Evolutionary conservation across 2,113 vertebrate genomes (phyloP), one percentile per base, ranked within the genome.

Genomic region (Phylloscopus whistleri): DNA sequence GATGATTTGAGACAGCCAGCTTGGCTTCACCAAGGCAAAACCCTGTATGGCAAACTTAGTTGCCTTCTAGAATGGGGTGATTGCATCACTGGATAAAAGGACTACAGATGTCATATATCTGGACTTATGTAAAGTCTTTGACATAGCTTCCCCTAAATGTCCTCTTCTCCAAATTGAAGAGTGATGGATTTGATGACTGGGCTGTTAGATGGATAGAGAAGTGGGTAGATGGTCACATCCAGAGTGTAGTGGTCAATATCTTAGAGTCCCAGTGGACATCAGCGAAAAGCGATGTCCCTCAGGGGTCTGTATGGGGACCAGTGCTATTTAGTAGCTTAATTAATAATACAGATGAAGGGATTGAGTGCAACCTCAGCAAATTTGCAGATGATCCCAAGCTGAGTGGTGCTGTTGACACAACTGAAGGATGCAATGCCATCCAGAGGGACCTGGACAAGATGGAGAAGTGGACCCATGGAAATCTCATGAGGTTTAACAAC

Each of bases 271-370:
- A 28, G 13, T 17, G 33, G 44, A 33, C 9, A 11, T 33, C 31
- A 51, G 8, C 13, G 43, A 33, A n/a, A 58, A 33, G 2, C 19
- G 6, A 11, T 33, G 31, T 33, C 18, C 10, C 19, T 59, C 27
- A 59, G 21, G 21, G 7, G 6, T 9, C 17, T 12, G 3, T 31
- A 19, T 1, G 0, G 4, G 11, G 26, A 64, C 31, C 22, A 33
- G 12, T 37, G 15, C 16, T 23, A 43, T 27, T 72, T 10, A 33
- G 28, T 20, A 11, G 24, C 22, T 51, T 19, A 9, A 37, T 33
- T 6, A 44, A 7, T 74, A 20, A 24, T 19, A 44, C 10, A 51
- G 44, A 59, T 10, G 11, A 66, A 44, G 16, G 12, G 7, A 59
- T 44, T 6, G 2, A 59, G 44, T 11, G 12, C 27, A 81, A 3